phyloP scores from a whole-genome alignment of 2,113 vertebrate genomes.

The Zosterops lateralis region DNA sequence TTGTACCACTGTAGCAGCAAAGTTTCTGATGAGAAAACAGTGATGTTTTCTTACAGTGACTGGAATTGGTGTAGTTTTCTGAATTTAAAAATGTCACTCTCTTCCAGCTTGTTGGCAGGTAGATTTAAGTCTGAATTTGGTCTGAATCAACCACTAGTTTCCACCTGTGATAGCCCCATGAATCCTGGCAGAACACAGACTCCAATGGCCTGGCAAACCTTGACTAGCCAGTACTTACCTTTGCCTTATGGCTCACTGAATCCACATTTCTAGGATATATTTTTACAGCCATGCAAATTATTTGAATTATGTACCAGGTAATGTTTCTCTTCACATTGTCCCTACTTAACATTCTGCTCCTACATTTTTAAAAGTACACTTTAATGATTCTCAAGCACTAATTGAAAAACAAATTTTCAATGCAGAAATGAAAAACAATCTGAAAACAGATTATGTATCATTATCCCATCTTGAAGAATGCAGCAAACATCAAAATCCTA shows the following conservation, averaged over 20 bases:
- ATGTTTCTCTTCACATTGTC: neutral
- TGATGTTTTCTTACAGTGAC: neutral
- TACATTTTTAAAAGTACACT: neutral
- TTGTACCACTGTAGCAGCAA: neutral
- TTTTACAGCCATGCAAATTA: neutral
- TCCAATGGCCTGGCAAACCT: neutral
- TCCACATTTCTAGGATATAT: neutral
- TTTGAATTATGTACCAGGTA: neutral
- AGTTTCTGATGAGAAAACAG: neutral
- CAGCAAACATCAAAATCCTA: neutral
- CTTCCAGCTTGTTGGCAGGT: neutral
- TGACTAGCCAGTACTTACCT: neutral
- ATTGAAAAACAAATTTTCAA: constrained; percentile 15
- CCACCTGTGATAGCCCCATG: neutral
- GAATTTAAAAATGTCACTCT: neutral
- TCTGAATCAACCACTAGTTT: neutral
- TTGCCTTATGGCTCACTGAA: neutral
- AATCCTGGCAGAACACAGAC: neutral
- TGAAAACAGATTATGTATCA: constrained; percentile 21
- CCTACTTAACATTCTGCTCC: neutral
- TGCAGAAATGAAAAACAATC: constrained; percentile 21
- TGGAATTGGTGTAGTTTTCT: neutral
- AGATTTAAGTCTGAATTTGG: neutral
- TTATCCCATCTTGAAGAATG: constrained; percentile 1
- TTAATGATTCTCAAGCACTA: neutral